phyloP scores from a whole-genome alignment of 2,113 vertebrate species.

The Microtus richardsoni region DNA sequence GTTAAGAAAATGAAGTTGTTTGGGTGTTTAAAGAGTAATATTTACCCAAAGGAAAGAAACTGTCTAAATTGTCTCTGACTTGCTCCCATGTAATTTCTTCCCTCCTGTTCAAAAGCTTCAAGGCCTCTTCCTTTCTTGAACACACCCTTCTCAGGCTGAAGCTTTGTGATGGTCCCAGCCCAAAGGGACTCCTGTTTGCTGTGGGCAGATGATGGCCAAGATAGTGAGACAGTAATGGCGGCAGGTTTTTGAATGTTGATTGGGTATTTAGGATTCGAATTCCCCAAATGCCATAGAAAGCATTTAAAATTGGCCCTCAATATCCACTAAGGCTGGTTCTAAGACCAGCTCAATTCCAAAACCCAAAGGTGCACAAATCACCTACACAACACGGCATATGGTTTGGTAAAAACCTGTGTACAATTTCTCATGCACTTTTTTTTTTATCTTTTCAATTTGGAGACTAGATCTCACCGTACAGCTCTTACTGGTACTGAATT shows the following conservation, averaged over 20 bases:
- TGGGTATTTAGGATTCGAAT: neutral
- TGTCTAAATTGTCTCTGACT: neutral
- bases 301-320: neutral
- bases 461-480: neutral
- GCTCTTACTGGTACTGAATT: neutral
- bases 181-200: neutral
- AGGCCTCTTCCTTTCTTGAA: neutral
- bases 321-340: neutral
- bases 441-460: neutral
- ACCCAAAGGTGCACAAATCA: neutral
- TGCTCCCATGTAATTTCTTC: neutral
- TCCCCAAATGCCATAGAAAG: neutral
- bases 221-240: neutral
- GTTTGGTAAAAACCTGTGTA: neutral
- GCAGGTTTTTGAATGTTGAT: neutral
- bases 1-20: slow-evolving; percentile 9
- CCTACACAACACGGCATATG: neutral
- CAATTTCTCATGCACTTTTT: neutral
- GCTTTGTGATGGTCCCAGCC: neutral
- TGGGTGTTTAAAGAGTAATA: neutral
- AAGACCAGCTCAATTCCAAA: neutral
- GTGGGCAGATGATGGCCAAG: too few relatives aligned
- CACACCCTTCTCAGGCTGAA: neutral
- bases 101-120: neutral
- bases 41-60: neutral